Conservation (phyloP, 1,140 invertebrate species). For the Philaenus spumarius region DNA sequence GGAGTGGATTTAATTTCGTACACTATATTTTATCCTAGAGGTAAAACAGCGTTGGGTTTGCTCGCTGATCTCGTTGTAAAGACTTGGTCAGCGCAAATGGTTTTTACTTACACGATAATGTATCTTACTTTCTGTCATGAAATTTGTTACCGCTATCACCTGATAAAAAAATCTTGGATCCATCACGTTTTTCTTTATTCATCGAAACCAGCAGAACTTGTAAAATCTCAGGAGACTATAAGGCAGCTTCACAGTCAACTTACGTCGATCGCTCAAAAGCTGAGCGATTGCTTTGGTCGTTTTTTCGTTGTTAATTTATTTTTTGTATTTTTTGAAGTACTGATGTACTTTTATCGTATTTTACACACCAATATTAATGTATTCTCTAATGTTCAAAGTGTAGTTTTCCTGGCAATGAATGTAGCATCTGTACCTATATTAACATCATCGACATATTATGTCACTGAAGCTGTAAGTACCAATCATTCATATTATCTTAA, state of each 20-base stretch:
- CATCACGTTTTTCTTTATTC: no score
- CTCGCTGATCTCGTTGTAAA: conserved; percentile 1
- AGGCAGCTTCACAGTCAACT: conserved; percentile 2
- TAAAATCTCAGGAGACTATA: background rate
- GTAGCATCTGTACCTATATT: conserved; percentile 4
- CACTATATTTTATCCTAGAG: conserved; percentile 9
- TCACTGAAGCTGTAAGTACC: background rate
- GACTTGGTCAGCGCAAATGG: conserved; percentile 2
- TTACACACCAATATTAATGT: background rate
- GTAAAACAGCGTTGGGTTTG: background rate
- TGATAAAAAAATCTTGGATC: background rate
- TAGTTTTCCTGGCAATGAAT: conserved; percentile 1
- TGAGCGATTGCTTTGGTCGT: conserved; percentile 1
- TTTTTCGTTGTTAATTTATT: conserved; percentile 12
- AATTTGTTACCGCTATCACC: background rate
- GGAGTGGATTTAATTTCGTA: background rate
- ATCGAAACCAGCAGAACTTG: no score
- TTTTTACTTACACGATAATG: background rate
- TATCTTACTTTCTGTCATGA: background rate
- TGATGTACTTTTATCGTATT: conserved; percentile 11
- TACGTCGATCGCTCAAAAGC: background rate
- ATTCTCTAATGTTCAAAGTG: conserved; percentile 1
- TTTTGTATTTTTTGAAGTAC: conserved; percentile 1
- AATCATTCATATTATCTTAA: no score
- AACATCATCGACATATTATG: background rate